Evolutionary conservation across 2,797 vertebrate species (phyloP).

Genomic region (Prunella strophiata): DNA sequence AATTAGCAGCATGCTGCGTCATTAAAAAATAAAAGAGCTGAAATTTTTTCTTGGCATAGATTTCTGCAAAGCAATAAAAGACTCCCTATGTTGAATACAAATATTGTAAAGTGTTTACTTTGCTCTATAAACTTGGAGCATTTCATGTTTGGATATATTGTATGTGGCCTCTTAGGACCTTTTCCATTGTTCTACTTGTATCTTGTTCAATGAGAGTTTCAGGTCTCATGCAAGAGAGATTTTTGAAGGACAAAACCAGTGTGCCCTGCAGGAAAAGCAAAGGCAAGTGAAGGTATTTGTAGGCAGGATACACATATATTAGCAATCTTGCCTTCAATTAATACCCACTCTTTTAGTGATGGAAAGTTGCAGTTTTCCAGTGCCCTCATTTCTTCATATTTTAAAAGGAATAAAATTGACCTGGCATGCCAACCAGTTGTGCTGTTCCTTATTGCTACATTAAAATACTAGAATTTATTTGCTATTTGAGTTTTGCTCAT

Average conservation of each 20-base stretch:
- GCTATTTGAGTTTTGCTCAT: not conserved
- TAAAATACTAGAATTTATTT: not conserved
- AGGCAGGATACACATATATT: not conserved
- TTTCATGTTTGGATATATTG: not conserved
- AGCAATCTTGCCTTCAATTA: not conserved
- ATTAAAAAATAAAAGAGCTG: constrained; percentile 46
- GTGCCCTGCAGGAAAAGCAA: not conserved
- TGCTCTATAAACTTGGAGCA: not conserved
- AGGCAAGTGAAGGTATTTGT: not conserved
- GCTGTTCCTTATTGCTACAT: not conserved
- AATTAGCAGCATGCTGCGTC: constrained; percentile 21
- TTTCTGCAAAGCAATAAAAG: constrained; percentile 35
- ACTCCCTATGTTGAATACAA: constrained; percentile 32
- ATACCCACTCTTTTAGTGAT: not conserved
- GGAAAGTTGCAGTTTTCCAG: not conserved
- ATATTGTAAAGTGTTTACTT: constrained; percentile 37
- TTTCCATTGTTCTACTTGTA: not conserved
- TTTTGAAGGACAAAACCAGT: constrained; percentile 12
- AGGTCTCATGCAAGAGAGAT: not conserved
- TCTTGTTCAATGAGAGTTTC: not conserved
- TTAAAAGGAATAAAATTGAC: not conserved
- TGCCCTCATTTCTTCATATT: not conserved
- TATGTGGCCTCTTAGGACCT: not conserved
- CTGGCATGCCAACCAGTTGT: not conserved
- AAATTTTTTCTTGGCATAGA: constrained; percentile 23